A percentile compares a stretch with the other conserved stretches of the same genome.
phyloP scores from a whole-genome alignment of 2,113 vertebrate species.

The Rousettus leschenaultii region DNA sequence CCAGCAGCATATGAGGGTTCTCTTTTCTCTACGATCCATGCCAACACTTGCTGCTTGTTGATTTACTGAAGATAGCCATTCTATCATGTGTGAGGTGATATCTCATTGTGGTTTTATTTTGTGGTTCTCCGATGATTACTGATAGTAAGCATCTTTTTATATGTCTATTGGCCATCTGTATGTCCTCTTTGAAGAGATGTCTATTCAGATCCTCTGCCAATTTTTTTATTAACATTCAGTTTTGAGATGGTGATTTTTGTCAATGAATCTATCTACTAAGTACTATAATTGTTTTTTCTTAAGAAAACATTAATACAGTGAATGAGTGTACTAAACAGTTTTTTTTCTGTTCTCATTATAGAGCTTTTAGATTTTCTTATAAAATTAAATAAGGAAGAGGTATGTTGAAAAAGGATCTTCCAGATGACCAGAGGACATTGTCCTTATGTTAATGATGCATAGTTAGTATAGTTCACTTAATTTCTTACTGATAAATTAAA shows the following conservation, averaged over 20 bases:
- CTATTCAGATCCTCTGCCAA: too few relatives aligned
- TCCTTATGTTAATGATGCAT: not conserved
- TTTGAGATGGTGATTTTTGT: constrained; percentile 10
- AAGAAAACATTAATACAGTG: not conserved
- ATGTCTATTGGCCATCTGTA: too few relatives aligned
- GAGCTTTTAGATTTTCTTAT: not conserved
- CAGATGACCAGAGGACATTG: not conserved
- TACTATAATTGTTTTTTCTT: not conserved
- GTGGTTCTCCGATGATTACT: too few relatives aligned
- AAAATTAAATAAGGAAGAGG: not conserved
- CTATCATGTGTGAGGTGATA: too few relatives aligned
- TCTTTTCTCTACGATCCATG: too few relatives aligned
- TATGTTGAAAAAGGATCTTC: not conserved
- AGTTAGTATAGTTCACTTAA: not conserved
- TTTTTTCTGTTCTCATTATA: not conserved
- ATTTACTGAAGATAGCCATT: too few relatives aligned
- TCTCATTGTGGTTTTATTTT: too few relatives aligned
- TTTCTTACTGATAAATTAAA: not conserved
- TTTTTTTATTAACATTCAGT: not conserved
- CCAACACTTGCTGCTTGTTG: too few relatives aligned
- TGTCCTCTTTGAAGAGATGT: too few relatives aligned
- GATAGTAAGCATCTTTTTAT: too few relatives aligned
- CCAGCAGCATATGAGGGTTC: too few relatives aligned
- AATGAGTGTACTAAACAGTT: not conserved
- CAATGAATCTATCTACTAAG: not conserved